These are phyloP conservation scores for Tenodera sinensis DNA, from an alignment of 2,888 invertebrate genomes.

Conservation along the genomic window DNA sequence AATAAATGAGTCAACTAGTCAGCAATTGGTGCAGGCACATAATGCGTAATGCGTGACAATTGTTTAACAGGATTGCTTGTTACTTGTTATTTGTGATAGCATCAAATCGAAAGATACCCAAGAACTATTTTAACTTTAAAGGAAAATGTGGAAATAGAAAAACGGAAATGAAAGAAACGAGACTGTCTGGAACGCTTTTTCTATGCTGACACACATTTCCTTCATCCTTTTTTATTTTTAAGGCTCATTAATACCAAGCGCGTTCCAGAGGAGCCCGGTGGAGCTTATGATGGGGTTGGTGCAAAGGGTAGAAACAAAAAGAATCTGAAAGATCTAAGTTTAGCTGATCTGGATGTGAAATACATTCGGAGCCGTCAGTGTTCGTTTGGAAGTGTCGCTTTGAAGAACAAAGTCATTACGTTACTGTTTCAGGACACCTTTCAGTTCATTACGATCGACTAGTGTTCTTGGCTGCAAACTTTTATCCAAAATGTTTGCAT, in stretches of 20 bases:
- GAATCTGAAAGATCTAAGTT: constrained; percentile 8
- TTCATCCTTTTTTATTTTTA: not conserved
- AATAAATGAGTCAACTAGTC: too few species aligned
- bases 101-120: too few species aligned
- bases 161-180: too few species aligned
- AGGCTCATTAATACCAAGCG: not conserved
- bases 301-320: not conserved
- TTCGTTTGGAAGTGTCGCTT: not conserved
- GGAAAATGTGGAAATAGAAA: too few species aligned
- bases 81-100: too few species aligned
- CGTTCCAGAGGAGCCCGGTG: not conserved
- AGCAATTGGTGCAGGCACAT: too few species aligned
- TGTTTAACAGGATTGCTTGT: too few species aligned
- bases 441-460: not conserved
- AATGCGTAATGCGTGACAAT: too few species aligned
- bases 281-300: not conserved
- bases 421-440: not conserved
- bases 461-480: too few species aligned
- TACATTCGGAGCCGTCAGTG: not conserved
- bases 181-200: not conserved
- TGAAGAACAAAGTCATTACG: not conserved
- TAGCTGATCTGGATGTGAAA: not conserved
- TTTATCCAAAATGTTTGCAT: too few species aligned
- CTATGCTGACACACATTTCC: not conserved
- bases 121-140: too few species aligned